Percentiles rank a stretch among this genome's conserved stretches.
Conservation (phyloP, 2,113 vertebrate genomes). For the Cichladusa arquata region DNA sequence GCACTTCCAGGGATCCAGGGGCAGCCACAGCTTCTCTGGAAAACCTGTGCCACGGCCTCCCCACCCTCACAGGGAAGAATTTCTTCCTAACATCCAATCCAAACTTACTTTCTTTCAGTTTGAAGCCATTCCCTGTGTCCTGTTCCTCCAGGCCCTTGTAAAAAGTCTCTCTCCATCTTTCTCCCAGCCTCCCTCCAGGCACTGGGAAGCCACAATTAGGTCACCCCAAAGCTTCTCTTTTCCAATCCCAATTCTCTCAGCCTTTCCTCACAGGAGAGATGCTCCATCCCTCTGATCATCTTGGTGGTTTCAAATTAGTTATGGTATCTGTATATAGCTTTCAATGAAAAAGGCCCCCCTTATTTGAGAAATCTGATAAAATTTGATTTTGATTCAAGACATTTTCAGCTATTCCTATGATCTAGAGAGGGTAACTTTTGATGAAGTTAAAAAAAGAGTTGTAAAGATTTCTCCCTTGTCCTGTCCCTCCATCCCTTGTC, state of each 20-base stretch:
- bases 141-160: not conserved
- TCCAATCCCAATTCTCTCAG: not conserved
- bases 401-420: not conserved
- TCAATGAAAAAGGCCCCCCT: not conserved
- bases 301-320: not conserved
- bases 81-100: not conserved
- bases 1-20: not conserved
- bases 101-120: no score
- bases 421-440: not conserved
- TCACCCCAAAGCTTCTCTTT: not conserved
- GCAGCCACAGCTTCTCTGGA: not conserved
- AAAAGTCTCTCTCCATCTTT: not conserved
- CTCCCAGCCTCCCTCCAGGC: not conserved
- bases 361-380: not conserved
- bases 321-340: rapidly evolving
- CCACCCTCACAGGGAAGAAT: rapidly evolving
- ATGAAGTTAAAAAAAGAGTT: not conserved
- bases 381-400: not conserved
- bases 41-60: rapidly evolving
- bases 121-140: not conserved
- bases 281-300: not conserved
- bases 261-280: not conserved
- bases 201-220: not conserved
- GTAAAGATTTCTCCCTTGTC: not conserved
- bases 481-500: not conserved